Percentiles rank a stretch among this genome's conserved stretches.
phyloP scores from a whole-genome alignment of 2,113 vertebrate species.

The Microcebus lehilahytsara region DNA sequence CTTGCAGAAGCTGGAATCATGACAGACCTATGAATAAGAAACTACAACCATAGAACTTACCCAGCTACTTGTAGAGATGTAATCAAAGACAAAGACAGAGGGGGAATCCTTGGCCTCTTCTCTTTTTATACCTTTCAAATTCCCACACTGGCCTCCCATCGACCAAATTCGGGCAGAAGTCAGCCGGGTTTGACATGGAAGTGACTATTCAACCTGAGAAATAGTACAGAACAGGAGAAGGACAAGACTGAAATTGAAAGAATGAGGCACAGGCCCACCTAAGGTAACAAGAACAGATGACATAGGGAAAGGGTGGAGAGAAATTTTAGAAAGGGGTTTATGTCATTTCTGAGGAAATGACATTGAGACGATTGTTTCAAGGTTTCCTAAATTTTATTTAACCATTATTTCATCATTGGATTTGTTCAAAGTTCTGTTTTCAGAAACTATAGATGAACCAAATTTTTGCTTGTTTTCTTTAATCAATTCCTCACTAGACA shows the following conservation, averaged over 20 bases:
- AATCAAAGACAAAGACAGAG: neutral
- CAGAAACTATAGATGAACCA: neutral
- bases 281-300: rapidly evolving
- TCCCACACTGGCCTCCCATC: rapidly evolving
- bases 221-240: neutral
- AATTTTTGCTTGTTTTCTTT: neutral
- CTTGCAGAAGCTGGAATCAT: neutral
- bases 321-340: neutral
- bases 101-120: too few relatives aligned
- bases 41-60: neutral
- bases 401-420: neutral
- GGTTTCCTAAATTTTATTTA: neutral
- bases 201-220: neutral
- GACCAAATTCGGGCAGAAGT: neutral
- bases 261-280: too few relatives aligned
- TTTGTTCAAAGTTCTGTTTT: neutral
- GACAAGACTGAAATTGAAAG: neutral
- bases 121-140: neutral
- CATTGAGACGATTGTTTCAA: neutral
- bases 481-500: neutral
- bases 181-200: neutral
- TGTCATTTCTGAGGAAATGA: neutral
- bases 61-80: neutral
- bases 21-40: neutral
- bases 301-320: rapidly evolving